Base-by-base conservation (phyloP, 2,888 invertebrate genomes). In the Schizotus pectinicornis region DNA sequence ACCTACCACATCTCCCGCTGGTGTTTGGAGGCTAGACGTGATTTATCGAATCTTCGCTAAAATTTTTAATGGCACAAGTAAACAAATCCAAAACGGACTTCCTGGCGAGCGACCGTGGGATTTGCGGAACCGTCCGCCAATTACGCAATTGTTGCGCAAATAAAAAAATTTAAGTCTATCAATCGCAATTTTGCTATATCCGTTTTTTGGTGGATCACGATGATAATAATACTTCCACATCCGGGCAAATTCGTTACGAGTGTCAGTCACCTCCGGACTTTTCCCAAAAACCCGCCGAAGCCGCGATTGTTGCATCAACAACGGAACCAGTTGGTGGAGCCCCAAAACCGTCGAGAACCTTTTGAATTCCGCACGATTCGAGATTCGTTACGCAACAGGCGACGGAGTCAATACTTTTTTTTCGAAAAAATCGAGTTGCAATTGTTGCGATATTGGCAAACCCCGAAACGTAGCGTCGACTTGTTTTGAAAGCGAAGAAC, bases 231-330 rank as follows among this genome's bases (percentile, higher is more conserved):
- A 22, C 22, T 22, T 22, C 22, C 22, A 22, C 38, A 47, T 54
- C 54, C 54, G 48, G 54, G 46, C 31, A 48, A 48, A 48, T 48
- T 38, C n/a, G 11, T 13, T 30, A 32, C 38, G 32, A 32, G 37
- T 53, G 51, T 53, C 52, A 53, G 9, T 53, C 45, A 53, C 53
- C 53, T 53, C 38, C 14, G 31, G 35, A 53, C 43, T 53, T 53
- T 5, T 22, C 5, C 22, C 2, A 22, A 22, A 22, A 22, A 22
- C 22, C 22, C 22, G 22, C 3, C 22, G 5, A 22, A 22, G 5
- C 5, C 5, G 2, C 22, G 5, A 22, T 22, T 22, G 22, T 22
- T 22, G 22, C n/a, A n/a, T n/a, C n/a, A n/a, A n/a, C n/a, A n/a
- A n/a, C 43, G 52, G 45, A 52, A 52, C 43, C 52, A 45, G 45